Evolutionary conservation across 2,113 vertebrate genomes (phyloP).

Genomic region (Rhinoptilus africanus): DNA sequence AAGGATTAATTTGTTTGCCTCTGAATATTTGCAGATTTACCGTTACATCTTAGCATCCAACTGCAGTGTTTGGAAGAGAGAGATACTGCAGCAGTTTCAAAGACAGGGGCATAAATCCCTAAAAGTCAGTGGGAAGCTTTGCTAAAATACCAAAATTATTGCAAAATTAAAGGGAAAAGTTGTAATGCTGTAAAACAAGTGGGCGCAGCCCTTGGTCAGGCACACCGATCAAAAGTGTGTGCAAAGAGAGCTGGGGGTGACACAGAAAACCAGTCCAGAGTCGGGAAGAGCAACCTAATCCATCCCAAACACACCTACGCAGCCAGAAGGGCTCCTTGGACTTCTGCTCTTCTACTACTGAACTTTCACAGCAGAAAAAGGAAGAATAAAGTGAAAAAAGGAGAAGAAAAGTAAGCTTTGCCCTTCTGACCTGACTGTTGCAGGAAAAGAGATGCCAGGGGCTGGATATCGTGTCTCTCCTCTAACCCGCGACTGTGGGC

Average conservation of each 20-base stretch:
- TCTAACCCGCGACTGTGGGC: not conserved
- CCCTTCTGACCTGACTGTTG: not conserved
- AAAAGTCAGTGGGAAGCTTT: not conserved
- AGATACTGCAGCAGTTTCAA: not conserved
- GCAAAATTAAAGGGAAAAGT: not conserved
- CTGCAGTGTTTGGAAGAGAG: not conserved
- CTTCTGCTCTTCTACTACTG: not conserved
- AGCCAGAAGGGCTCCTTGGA: not conserved
- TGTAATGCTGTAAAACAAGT: not conserved
- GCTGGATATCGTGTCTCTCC: not conserved
- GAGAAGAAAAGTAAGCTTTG: not conserved
- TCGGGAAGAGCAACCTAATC: not conserved
- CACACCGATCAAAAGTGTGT: not conserved
- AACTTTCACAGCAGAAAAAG: not conserved
- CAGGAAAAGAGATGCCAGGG: not conserved
- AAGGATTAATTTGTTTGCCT: not conserved
- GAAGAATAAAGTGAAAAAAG: not conserved
- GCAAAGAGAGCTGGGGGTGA: not conserved
- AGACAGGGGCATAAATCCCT: not conserved
- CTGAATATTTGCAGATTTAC: slow-evolving; percentile 8
- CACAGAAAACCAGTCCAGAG: not conserved
- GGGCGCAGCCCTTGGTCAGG: not conserved
- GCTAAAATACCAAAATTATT: not conserved
- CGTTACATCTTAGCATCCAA: not conserved
- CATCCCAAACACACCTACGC: not conserved